Evolutionary conservation across 2,888 invertebrate genomes (phyloP), one percentile per base, ranked within the genome.

Genomic region (Nomada goodeniana): DNA sequence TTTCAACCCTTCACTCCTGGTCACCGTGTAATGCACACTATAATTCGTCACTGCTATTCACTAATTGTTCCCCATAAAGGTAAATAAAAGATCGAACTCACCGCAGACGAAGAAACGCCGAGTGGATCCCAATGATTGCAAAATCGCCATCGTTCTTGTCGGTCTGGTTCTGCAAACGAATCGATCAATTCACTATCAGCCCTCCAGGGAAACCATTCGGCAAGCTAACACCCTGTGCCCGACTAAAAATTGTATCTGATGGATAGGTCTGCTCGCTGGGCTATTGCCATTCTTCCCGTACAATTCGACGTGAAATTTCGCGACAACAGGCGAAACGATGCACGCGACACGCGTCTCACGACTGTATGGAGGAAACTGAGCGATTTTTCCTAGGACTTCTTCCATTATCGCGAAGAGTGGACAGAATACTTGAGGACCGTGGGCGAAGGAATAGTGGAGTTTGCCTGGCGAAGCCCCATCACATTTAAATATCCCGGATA

Each of bases 391-490:
- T 76, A 74, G 75, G 88, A 82, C 72, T 88, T 87, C 82, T 82
- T 88, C 88, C 86, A 88, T 88, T 88, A 86, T 52, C 78, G 78
- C 68, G 61, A 71, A 77, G 68, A 86, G 86, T 83, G 85, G 86
- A 85, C 83, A 67, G 78, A 79, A 80, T 80, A 29, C 82, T 88
- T 47, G 81, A 85, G 67, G 70, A 75, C 20, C 71, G 88, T 87
- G 89, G 85, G 83, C 87, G 89, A 85, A 53, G 72, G 65, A 76
- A 78, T 64, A 69, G 63, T 2, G 53, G 53, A 75, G 85, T 83
- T 83, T 84, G 82, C 82, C 80, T 72, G 75, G 42, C 36, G 75
- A 82, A 76, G 69, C 78, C 68, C 74, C 73, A 69, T 69, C 68
- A 52, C 76, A 88, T 88, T 88, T 82, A 87, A 88, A 88, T 88